A percentile compares a stretch with the other conserved stretches of the same genome.
Conservation (phyloP, 2,888 invertebrate species). For the Aporophyla nigra region DNA sequence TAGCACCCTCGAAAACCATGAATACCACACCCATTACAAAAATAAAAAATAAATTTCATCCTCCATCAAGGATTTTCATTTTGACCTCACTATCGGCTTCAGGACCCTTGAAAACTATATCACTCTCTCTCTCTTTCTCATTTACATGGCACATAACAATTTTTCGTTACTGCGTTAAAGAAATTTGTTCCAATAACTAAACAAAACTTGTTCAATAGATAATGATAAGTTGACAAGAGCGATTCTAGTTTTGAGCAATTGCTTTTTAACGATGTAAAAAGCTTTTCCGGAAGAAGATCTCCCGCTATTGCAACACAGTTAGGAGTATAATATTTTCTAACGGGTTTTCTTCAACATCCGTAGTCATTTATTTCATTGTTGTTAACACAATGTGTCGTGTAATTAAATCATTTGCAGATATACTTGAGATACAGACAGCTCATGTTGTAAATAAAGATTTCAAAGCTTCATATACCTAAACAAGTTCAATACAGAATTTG, state of each 20-base stretch:
- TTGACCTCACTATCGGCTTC: no score
- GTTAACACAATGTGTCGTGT: conserved; percentile 16
- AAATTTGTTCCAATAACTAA: no score
- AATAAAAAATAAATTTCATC: no score
- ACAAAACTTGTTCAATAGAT: neutral
- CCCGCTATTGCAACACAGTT: neutral
- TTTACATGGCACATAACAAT: no score
- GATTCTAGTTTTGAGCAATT: conserved; percentile 1
- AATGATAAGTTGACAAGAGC: conserved; percentile 7
- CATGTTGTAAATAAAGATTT: neutral
- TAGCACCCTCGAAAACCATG: no score
- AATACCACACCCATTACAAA: no score
- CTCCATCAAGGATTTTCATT: no score
- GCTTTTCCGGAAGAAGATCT: conserved; percentile 2
- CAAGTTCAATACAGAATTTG: neutral
- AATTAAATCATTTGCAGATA: conserved; percentile 16
- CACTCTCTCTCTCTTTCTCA: no score
- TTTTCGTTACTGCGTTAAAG: no score
- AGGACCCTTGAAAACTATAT: no score
- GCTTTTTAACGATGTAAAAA: conserved; percentile 7
- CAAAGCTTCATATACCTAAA: conserved; percentile 1
- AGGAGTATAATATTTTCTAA: conserved; percentile 14
- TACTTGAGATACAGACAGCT: neutral
- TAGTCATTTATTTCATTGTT: conserved; percentile 27
- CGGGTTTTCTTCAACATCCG: conserved; percentile 24